Conservation (phyloP, 2,888 invertebrate genomes). For the Anodontia alba region DNA sequence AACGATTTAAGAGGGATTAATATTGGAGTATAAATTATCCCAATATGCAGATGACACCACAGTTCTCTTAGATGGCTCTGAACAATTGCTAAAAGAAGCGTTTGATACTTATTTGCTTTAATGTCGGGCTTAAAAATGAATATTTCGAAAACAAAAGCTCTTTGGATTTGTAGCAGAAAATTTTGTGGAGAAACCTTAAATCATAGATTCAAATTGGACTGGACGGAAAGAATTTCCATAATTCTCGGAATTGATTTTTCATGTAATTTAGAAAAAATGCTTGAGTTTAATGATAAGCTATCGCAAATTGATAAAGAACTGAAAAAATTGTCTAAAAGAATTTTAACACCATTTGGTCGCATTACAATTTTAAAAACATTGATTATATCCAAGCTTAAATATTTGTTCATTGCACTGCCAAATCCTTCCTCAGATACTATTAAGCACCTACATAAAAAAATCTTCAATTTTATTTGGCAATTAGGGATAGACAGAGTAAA, state of each 20-base stretch:
- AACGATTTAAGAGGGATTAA: background rate
- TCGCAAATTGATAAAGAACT: background rate
- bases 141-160: background rate
- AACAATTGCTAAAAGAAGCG: background rate
- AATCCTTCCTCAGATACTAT: background rate
- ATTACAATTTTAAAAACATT: background rate
- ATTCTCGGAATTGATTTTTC: background rate
- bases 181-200: background rate
- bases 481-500: background rate
- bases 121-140: background rate
- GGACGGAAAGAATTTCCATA: background rate
- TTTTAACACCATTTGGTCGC: background rate
- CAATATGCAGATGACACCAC: constrained; percentile 2
- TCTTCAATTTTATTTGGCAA: background rate
- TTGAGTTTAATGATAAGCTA: background rate
- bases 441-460: background rate
- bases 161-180: background rate
- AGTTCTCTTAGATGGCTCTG: too few relatives aligned
- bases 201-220: background rate
- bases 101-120: background rate
- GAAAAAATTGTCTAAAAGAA: constrained; percentile 6
- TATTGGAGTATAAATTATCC: background rate
- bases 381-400: background rate
- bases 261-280: background rate
- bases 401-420: too few relatives aligned